Conservation (phyloP, 2,113 vertebrate genomes). For the Coracopsis vasa region DNA sequence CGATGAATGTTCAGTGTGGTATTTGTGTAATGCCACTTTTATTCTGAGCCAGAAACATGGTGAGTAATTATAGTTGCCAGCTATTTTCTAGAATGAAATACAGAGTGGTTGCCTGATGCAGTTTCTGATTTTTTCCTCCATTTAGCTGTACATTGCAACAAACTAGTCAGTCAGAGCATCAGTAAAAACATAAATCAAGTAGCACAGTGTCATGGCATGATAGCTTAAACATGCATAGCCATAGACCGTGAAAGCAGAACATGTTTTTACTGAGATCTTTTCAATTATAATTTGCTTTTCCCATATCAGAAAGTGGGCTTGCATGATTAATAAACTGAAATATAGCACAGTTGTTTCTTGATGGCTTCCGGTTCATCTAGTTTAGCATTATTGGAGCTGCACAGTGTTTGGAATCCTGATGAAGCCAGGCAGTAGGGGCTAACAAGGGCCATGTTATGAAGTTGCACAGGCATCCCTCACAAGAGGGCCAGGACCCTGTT, state of each 20-base stretch:
- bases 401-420: neutral
- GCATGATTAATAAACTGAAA: conserved; percentile 1
- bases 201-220: conserved; percentile 15
- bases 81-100: conserved; percentile 69
- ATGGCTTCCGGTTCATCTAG: neutral
- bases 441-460: neutral
- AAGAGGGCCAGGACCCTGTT: neutral
- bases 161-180: conserved; percentile 54
- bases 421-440: neutral
- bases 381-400: neutral
- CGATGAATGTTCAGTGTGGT: conserved; percentile 58
- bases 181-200: conserved; percentile 37
- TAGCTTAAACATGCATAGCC: neutral
- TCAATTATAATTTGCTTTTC: neutral
- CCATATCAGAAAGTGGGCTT: neutral
- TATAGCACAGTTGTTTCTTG: neutral
- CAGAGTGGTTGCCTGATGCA: conserved; percentile 33
- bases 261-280: neutral
- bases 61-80: conserved; percentile 74
- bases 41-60: conserved; percentile 75
- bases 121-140: conserved; percentile 51
- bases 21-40: conserved; percentile 71
- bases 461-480: neutral
- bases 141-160: conserved; percentile 36
- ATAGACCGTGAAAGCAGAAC: neutral